Evolutionary conservation across 2,113 vertebrate genomes (phyloP).

Genomic region (Sphaerodactylus townsendi): DNA sequence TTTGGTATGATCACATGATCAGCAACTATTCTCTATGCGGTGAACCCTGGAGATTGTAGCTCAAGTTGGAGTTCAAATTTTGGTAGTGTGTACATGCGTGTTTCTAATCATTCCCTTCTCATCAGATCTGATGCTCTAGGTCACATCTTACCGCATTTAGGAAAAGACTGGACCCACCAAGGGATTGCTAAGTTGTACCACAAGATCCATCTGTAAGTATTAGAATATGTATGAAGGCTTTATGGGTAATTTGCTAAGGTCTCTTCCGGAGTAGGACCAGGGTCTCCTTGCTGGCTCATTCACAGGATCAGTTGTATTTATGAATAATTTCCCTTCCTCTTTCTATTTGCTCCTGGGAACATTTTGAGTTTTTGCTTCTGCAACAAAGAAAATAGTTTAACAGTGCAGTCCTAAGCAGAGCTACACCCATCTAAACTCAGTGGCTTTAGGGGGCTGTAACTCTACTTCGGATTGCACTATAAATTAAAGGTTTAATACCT

Average conservation of each 20-base stretch:
- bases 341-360: neutral
- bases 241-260: neutral
- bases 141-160: slow-evolving; percentile 91
- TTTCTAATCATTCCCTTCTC: slow-evolving; percentile 5
- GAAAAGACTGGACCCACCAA: slow-evolving; percentile 96
- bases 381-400: neutral
- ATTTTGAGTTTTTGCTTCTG: neutral
- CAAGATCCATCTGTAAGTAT: slow-evolving; percentile 89
- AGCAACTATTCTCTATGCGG: neutral
- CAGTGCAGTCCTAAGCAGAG: too few species aligned
- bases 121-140: slow-evolving; percentile 91
- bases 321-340: neutral
- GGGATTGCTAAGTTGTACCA: slow-evolving; percentile 93
- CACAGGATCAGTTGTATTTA: neutral
- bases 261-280: too few species aligned
- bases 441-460: too few species aligned
- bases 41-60: neutral
- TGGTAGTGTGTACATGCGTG: neutral
- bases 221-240: neutral
- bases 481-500: neutral
- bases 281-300: neutral
- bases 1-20: too few species aligned
- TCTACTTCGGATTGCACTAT: too few species aligned
- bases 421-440: too few species aligned
- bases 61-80: fast-evolving